Evolutionary conservation across 2,113 vertebrate species (phyloP).

Genomic region (Mirza zaza): DNA sequence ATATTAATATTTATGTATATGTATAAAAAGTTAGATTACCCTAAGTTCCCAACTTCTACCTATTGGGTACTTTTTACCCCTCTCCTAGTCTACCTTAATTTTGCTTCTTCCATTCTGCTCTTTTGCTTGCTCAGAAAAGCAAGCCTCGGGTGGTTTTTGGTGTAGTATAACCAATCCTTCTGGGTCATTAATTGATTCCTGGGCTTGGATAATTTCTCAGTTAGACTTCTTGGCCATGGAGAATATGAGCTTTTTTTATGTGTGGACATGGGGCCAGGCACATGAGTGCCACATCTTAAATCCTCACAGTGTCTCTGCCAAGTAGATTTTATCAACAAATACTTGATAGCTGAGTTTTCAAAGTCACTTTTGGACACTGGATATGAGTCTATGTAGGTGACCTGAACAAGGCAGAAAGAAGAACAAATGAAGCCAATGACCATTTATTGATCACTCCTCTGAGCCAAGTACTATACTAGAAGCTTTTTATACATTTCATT

Average conservation of each 20-base stretch:
- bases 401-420: not conserved
- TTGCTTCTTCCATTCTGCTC: not conserved
- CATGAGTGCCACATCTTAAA: not conserved
- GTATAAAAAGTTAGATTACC: slow-evolving; percentile 1
- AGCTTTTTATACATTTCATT: not conserved
- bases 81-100: not conserved
- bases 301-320: slow-evolving; percentile 12
- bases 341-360: slow-evolving; percentile 17
- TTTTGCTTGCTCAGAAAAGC: slow-evolving; percentile 13
- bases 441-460: not conserved
- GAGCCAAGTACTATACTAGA: not conserved
- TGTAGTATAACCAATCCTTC: not conserved
- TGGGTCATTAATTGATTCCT: slow-evolving; percentile 7
- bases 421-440: slow-evolving; percentile 18
- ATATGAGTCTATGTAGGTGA: not conserved
- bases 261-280: not conserved
- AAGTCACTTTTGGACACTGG: slow-evolving; percentile 18
- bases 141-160: not conserved
- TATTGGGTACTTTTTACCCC: not conserved
- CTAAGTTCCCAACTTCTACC: not conserved
- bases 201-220: slow-evolving; percentile 1
- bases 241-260: slow-evolving; percentile 11
- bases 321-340: slow-evolving; percentile 43
- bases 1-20: not conserved
- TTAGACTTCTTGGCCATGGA: not conserved